Evolutionary conservation across 2,797 vertebrate species (phyloP).

Genomic region (Ctenochaetus hawaiiensis): DNA sequence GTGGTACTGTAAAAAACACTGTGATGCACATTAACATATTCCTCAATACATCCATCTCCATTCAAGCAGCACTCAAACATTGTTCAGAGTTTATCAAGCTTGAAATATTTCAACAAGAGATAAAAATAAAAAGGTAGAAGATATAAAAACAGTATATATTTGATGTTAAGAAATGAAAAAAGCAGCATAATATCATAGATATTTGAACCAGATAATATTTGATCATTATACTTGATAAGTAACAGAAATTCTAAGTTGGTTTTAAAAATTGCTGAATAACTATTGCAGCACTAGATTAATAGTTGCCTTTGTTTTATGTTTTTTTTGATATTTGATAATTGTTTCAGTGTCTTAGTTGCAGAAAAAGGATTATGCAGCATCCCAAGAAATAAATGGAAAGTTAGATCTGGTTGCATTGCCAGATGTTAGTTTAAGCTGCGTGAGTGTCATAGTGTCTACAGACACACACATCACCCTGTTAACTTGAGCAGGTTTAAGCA

Average conservation of each 20-base stretch:
- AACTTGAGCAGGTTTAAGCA: conserved; percentile 84
- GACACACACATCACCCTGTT: conserved; percentile 77
- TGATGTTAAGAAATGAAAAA: not conserved
- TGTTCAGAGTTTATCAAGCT: no score
- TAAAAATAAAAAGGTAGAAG: no score
- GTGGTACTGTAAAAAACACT: no score
- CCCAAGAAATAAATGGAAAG: conserved; percentile 55
- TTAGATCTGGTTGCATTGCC: conserved; percentile 73
- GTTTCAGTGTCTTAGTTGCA: conserved; percentile 4
- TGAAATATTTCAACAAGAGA: no score
- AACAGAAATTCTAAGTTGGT: not conserved
- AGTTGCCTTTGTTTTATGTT: not conserved
- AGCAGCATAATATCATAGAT: not conserved
- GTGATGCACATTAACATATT: no score
- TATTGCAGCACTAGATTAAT: not conserved
- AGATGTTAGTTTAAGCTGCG: conserved; percentile 86
- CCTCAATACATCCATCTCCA: no score
- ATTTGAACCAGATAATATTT: not conserved
- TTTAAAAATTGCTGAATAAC: not conserved
- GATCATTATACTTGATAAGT: not conserved
- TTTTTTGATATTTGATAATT: conserved; percentile 16
- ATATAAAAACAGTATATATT: no score
- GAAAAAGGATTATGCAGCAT: conserved; percentile 52
- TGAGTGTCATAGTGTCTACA: conserved; percentile 74
- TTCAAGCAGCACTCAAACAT: no score